These are phyloP conservation scores for Lytechinus pictus DNA, from an alignment of 35 echinoderm and acorn worm genomes.

Conservation along the genomic window DNA sequence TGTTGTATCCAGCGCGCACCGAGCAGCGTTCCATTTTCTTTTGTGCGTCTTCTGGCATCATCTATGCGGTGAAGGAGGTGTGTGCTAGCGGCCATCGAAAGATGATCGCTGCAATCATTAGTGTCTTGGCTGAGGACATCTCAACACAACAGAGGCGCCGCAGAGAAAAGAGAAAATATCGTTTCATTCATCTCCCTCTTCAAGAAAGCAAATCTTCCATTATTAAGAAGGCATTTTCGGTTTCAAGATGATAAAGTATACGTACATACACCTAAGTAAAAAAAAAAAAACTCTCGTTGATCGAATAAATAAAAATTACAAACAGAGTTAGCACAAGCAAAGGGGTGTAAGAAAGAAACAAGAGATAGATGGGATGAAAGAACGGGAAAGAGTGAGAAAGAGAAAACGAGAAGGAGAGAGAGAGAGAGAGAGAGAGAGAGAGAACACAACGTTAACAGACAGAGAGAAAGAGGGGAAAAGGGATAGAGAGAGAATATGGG, in stretches of 20 bases:
- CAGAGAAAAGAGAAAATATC: conserved; percentile 23
- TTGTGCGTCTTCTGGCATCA: not conserved
- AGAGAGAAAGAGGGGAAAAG: not conserved
- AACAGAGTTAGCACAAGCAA: too few relatives aligned
- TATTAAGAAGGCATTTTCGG: not conserved
- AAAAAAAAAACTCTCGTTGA: too few relatives aligned
- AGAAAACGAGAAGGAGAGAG: not conserved
- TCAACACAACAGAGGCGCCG: not conserved
- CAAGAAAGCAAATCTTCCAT: not conserved
- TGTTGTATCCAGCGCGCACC: not conserved
- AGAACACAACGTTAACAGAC: too few relatives aligned
- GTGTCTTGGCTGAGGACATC: conserved; percentile 28
- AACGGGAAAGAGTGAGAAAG: not conserved
- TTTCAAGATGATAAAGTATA: not conserved
- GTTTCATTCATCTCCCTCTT: conserved; percentile 1
- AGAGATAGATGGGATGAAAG: not conserved
- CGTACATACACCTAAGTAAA: not conserved
- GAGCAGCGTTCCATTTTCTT: not conserved
- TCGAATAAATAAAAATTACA: too few relatives aligned
- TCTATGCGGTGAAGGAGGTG: not conserved
- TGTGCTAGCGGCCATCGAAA: conserved; percentile 43
- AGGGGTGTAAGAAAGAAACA: too few relatives aligned
- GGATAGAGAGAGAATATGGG: too few relatives aligned
- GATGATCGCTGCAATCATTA: conserved; percentile 52
- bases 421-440: too few relatives aligned